A percentile compares a stretch with the other conserved stretches of the same genome.
Evolutionary conservation across 2,113 vertebrate genomes (phyloP).

Genomic region (Eolophus roseicapilla): DNA sequence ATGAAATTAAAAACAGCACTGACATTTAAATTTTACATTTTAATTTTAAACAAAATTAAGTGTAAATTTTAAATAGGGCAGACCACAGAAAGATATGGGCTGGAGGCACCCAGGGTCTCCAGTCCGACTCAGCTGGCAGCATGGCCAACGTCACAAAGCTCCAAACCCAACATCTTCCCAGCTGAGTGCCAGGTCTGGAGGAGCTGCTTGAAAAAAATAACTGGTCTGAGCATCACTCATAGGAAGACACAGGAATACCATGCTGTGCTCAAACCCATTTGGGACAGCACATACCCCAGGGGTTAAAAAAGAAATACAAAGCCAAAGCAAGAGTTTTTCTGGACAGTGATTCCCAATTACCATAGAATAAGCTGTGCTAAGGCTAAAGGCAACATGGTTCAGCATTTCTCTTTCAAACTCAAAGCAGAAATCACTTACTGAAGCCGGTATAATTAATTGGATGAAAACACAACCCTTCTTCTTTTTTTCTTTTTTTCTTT

Average conservation of each 20-base stretch:
- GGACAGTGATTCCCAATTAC: neutral
- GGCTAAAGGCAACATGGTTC: neutral
- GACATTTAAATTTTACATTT: neutral
- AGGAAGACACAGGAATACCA: neutral
- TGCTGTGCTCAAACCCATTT: neutral
- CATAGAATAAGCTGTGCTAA: neutral
- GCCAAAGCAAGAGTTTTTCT: neutral
- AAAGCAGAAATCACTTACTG: neutral
- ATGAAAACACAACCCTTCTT: neutral
- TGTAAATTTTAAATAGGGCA: neutral
- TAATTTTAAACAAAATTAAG: neutral
- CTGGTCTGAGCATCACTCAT: accelerated
- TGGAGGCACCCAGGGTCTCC: accelerated
- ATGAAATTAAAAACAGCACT: neutral
- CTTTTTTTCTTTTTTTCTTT: neutral
- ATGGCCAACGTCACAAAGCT: accelerated
- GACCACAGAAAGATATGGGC: neutral
- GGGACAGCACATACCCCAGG: neutral
- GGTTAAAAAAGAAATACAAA: neutral
- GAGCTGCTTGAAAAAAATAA: neutral
- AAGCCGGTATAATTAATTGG: neutral
- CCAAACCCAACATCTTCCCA: neutral
- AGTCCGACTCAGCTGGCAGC: neutral
- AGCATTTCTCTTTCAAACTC: neutral
- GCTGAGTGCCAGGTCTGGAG: neutral